phyloP scores from a whole-genome alignment of 2,113 vertebrate species.

The Regulus satrapa region DNA sequence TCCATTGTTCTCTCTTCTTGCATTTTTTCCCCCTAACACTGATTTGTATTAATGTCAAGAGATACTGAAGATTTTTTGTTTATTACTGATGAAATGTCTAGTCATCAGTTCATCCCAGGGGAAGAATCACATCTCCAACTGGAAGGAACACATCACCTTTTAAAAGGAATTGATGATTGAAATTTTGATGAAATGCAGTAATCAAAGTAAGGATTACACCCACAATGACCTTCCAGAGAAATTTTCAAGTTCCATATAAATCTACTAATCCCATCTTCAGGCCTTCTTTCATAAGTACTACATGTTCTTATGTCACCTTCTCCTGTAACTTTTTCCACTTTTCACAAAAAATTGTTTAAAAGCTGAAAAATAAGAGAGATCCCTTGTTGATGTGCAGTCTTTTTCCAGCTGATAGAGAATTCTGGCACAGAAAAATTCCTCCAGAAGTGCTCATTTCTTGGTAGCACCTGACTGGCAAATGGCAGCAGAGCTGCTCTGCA shows the following conservation, averaged over 20 bases:
- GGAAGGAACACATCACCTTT: neutral
- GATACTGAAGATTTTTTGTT: slow-evolving; percentile 23
- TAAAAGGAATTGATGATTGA: slow-evolving; percentile 24
- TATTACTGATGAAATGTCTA: slow-evolving; percentile 29
- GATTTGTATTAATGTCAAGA: neutral
- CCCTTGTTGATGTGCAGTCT: neutral
- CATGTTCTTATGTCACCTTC: slow-evolving; percentile 8
- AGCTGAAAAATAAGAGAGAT: neutral
- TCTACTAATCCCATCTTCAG: neutral
- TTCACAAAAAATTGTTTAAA: neutral
- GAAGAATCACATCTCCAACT: slow-evolving; percentile 9
- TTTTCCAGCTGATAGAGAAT: neutral
- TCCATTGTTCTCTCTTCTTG: neutral
- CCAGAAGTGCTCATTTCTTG: neutral
- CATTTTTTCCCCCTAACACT: neutral
- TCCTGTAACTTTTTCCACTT: neutral
- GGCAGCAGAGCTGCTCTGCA: neutral
- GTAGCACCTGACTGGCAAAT: neutral
- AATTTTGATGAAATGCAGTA: slow-evolving; percentile 14
- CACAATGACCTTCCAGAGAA: neutral
- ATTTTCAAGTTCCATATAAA: neutral
- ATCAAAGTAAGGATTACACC: neutral
- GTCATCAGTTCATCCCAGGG: neutral
- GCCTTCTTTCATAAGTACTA: neutral
- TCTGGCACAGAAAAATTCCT: neutral